Base-by-base conservation (phyloP, 2,113 vertebrate species). In the Canis aureus region DNA sequence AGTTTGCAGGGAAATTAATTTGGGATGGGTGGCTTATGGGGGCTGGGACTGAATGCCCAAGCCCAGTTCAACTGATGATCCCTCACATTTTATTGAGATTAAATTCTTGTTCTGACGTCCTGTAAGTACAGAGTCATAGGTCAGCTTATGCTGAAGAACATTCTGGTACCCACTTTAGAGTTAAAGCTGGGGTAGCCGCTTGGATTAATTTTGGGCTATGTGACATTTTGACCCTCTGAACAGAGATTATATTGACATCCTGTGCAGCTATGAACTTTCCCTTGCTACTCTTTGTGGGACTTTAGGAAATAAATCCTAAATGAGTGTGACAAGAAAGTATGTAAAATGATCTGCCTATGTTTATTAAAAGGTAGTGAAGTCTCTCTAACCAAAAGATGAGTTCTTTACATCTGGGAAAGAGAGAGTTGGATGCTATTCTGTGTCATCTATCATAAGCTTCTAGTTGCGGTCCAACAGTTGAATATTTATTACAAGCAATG, bases 401-500 rank as follows among this genome's bases (percentile, higher is more conserved):
- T 90, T 97, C 66, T 86, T 92, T 73, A 73, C 92, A 82, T 95
- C 94, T 97, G 94, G 83, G 29, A 91, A 94, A 95, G 86, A 95
- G 43, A 89, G 66, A 83, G 51, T 86, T 97, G 92, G 91, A 92
- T 74, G 51, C 82, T 69, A n/a, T 89, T 93, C 78, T 66, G 23
- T 53, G 49, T 91, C 84, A 96, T 97, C 87, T 89, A 92, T 98
- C 91, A 96, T 85, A 91, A 93, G 55, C 4, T 64, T 66, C 71
- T 80, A 97, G 94, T 74, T 85, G 76, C 2, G 25, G 74, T 84
- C 92, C 89, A 94, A 73, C 62, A 94, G 79, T 62, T 92, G 84
- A 85, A 92, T 97, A 97, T 97, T 96, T 98, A 95, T 97, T 96
- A 95, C 57, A 89, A 82, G 51, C 81, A 94, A 94, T 89, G 53